phyloP scores from a whole-genome alignment of 2,797 vertebrate species.

The Phrynocephalus vlangalii region DNA sequence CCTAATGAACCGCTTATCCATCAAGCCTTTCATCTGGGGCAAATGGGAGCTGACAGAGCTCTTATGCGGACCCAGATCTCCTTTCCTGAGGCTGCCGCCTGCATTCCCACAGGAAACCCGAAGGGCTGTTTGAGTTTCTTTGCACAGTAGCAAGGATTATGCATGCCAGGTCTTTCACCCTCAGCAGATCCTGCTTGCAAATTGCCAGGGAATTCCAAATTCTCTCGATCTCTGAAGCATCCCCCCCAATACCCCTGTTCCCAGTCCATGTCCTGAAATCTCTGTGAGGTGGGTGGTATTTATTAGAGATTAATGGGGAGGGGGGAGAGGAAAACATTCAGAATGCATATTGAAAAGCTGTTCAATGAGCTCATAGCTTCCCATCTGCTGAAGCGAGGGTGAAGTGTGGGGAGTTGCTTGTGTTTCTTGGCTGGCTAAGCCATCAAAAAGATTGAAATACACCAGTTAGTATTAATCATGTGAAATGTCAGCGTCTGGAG shows the following conservation, averaged over 20 bases:
- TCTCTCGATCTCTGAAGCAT: neutral
- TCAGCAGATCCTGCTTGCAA: neutral
- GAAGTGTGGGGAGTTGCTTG: slow-evolving; percentile 52
- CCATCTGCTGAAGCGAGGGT: slow-evolving; percentile 62
- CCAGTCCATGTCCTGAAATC: slow-evolving; percentile 39
- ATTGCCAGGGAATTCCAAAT: slow-evolving; percentile 4
- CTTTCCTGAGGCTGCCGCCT: neutral
- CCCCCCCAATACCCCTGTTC: slow-evolving; percentile 10
- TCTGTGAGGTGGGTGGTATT: slow-evolving; percentile 52
- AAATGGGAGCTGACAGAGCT: neutral
- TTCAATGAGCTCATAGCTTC: slow-evolving; percentile 34
- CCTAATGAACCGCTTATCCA: neutral
- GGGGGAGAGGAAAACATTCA: neutral
- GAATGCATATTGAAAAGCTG: slow-evolving; percentile 54
- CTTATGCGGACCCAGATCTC: neutral
- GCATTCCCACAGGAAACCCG: neutral
- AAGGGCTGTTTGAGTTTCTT: neutral
- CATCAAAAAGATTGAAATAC: slow-evolving; percentile 49
- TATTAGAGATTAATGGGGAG: slow-evolving; percentile 35
- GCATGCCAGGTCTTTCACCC: neutral
- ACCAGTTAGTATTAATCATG: slow-evolving; percentile 66
- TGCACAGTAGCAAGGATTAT: neutral
- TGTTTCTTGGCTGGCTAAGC: slow-evolving; percentile 55
- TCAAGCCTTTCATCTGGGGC: neutral
- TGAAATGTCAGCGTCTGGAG: slow-evolving; percentile 57